phyloP scores from a whole-genome alignment of 2,797 vertebrate genomes.

The Xiphophorus birchmanni region DNA sequence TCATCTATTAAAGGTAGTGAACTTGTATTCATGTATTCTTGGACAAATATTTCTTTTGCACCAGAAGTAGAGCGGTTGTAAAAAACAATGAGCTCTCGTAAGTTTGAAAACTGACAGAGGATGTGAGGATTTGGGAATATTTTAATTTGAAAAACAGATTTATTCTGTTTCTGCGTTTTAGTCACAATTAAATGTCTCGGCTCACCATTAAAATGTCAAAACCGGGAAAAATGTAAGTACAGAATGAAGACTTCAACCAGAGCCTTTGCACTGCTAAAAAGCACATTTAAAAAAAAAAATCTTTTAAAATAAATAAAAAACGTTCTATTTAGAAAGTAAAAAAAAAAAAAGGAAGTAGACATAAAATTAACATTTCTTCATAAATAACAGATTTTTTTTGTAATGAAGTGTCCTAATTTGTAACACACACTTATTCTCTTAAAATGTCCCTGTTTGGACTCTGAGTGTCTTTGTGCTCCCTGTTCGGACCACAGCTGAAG shows the following conservation, averaged over 20 bases:
- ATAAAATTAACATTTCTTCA: background rate
- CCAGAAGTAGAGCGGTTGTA: background rate
- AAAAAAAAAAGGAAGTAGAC: background rate
- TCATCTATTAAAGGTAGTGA: background rate
- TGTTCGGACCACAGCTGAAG: conserved; percentile 6
- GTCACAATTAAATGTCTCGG: background rate
- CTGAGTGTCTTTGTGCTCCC: background rate
- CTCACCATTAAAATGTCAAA: background rate
- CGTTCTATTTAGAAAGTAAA: background rate
- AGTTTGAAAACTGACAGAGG: background rate
- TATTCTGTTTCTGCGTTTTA: background rate
- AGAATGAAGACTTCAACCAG: background rate
- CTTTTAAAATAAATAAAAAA: too few species aligned
- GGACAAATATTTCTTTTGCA: background rate
- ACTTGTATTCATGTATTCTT: background rate
- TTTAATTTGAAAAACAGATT: background rate
- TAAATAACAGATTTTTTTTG: background rate
- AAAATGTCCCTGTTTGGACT: background rate
- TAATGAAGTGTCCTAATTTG: background rate
- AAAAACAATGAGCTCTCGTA: background rate
- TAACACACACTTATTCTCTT: background rate
- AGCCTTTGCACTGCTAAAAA: background rate
- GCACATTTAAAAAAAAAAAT: too few species aligned
- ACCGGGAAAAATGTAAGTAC: background rate
- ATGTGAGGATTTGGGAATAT: background rate